phyloP scores from a whole-genome alignment of 2,797 vertebrate species.

The Epinephelus coioides region DNA sequence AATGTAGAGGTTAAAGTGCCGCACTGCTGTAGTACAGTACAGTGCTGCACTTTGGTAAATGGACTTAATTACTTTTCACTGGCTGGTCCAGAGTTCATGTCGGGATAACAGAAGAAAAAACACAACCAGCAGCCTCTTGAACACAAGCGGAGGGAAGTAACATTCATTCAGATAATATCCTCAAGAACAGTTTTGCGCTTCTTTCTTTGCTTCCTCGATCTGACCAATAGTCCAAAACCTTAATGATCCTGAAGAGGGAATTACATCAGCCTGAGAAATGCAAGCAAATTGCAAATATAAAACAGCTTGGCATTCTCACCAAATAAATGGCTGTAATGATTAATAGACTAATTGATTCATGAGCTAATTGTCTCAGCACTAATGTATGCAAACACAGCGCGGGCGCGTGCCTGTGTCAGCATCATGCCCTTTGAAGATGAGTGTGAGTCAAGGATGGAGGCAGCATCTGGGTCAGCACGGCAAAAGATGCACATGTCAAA shows the following conservation, averaged over 20 bases:
- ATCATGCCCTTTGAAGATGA: conserved; percentile 26
- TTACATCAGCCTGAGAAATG: too few relatives aligned
- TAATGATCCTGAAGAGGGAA: too few relatives aligned
- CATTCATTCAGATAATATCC: neutral
- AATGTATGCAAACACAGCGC: conserved; percentile 4
- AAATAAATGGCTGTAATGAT: neutral
- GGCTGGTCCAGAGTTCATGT: neutral
- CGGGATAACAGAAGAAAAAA: neutral
- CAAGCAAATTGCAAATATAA: too few relatives aligned
- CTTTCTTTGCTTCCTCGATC: neutral
- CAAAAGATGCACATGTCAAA: conserved; percentile 46
- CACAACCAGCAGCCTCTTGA: neutral
- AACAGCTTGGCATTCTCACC: neutral
- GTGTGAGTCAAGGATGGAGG: conserved; percentile 26
- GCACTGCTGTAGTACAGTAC: neutral
- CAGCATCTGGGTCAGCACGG: conserved; percentile 56
- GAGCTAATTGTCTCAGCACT: conserved; percentile 4
- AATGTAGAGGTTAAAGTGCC: neutral
- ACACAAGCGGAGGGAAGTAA: too few relatives aligned
- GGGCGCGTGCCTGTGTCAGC: conserved; percentile 20
- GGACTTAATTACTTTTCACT: neutral
- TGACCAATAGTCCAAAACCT: too few relatives aligned
- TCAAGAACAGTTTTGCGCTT: neutral
- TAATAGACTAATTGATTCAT: conserved; percentile 22
- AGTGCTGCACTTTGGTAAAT: neutral